phyloP scores from a whole-genome alignment of 2,113 vertebrate species.

The Sitta europaea region DNA sequence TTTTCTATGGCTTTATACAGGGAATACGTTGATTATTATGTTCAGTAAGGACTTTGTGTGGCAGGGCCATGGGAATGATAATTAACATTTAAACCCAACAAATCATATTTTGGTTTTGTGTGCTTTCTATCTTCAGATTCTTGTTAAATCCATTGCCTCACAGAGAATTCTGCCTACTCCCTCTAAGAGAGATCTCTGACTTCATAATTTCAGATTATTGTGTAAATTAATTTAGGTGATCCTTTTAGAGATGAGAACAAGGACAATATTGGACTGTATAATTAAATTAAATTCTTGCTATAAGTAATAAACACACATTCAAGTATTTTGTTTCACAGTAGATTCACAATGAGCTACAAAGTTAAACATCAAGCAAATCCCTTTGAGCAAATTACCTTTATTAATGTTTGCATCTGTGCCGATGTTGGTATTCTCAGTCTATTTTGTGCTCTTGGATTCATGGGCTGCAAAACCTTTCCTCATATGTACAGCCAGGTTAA shows the following conservation, averaged over 20 bases:
- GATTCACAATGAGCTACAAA: not conserved
- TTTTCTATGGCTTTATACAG: not conserved
- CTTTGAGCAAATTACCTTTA: not conserved
- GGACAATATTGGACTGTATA: not conserved
- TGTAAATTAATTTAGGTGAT: not conserved
- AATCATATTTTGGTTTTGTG: not conserved
- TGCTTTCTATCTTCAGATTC: not conserved
- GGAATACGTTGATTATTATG: not conserved
- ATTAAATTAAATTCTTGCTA: not conserved
- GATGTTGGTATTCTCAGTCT: not conserved
- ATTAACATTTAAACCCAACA: not conserved
- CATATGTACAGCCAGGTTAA: not conserved
- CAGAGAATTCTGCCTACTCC: not conserved
- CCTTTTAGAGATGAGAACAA: not conserved
- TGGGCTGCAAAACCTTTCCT: not conserved
- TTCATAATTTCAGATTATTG: not conserved
- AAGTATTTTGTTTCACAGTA: slow-evolving; percentile 9
- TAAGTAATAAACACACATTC: not conserved
- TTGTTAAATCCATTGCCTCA: not conserved
- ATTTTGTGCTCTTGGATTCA: not conserved
- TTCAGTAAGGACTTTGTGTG: not conserved
- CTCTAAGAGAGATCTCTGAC: not conserved
- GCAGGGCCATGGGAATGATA: not conserved
- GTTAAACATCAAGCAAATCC: not conserved
- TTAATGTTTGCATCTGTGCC: not conserved